Evolutionary conservation across 64 coral and sea anemone species (phyloP), one percentile per base, ranked within the genome.

Genomic region (Stylophora pistillata): DNA sequence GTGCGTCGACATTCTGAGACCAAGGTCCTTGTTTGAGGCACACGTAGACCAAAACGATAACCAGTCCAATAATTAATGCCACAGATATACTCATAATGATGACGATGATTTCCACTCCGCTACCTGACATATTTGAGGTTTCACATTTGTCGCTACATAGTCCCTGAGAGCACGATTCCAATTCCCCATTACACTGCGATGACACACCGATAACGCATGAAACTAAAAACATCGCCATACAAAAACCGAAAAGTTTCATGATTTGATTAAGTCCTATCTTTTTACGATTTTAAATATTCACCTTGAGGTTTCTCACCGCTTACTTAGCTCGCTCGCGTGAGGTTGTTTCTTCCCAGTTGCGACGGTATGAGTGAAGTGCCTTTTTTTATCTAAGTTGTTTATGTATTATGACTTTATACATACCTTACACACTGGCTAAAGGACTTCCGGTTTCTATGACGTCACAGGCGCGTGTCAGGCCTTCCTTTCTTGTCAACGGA

Each of bases 31-130:
- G 80, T 31, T 84, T 84, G 13, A 84, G 18, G 33, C 80, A 84
- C 13, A 84, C 41, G 21, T 84, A 84, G 14, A 84, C 80, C 80
- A 84, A n/a, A 14, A 84, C 60, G 15, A 84, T 84, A 10, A 68
- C 61, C 17, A 84, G 69, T 9, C 80, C 80, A 15, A 84, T 41
- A 41, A 84, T 84, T 27, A 84, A 62, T 11, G 53, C 80, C 23
- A 84, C 61, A 53, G 80, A 68, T 15, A 84, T 34, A 28, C 80
- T 84, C 80, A 84, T 84, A 16, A 84, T 84, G 53, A 37, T 62
- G 13, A 84, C 80, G 26, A 84, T 84, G 58, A 62, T 34, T 53
- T 84, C 80, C 10, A 84, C 80, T 41, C 31, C 62, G n/a, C 33
- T 20, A 21, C 47, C 33, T 47, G 60, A 52, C 53, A 25, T 32